A percentile compares a stretch with the other conserved stretches of the same genome.
Evolutionary conservation across 2,888 invertebrate species (phyloP).

Genomic region (Catonia carolina): DNA sequence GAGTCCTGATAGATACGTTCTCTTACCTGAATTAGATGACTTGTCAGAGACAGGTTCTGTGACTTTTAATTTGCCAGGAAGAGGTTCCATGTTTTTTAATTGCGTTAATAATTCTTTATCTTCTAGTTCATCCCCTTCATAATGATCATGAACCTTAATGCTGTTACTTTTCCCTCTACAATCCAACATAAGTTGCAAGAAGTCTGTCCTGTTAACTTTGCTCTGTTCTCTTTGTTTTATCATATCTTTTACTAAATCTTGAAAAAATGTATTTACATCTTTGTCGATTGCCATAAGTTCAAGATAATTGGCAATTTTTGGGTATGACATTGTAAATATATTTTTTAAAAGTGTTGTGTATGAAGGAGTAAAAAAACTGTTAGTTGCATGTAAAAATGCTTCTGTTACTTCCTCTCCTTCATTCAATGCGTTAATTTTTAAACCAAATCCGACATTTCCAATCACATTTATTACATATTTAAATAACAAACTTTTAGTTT

Average conservation of each 20-base stretch:
- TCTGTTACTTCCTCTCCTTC: background rate
- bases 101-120: too few species aligned
- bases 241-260: background rate
- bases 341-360: background rate
- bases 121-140: background rate
- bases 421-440: background rate
- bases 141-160: background rate
- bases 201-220: slow-evolving; percentile 11
- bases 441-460: background rate
- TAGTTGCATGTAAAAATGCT: background rate
- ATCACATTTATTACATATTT: background rate
- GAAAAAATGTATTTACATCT: background rate
- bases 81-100: too few species aligned
- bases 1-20: too few species aligned
- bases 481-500: background rate
- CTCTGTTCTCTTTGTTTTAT: background rate
- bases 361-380: background rate
- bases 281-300: background rate
- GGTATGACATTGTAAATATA: background rate
- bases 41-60: too few species aligned
- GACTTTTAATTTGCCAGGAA: too few species aligned
- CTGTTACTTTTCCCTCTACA: slow-evolving; percentile 10
- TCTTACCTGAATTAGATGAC: too few species aligned
- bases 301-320: background rate
- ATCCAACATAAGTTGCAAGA: slow-evolving; percentile 7